Evolutionary conservation across 1,140 invertebrate genomes (phyloP).

Genomic region (Nasonia longicornis): DNA sequence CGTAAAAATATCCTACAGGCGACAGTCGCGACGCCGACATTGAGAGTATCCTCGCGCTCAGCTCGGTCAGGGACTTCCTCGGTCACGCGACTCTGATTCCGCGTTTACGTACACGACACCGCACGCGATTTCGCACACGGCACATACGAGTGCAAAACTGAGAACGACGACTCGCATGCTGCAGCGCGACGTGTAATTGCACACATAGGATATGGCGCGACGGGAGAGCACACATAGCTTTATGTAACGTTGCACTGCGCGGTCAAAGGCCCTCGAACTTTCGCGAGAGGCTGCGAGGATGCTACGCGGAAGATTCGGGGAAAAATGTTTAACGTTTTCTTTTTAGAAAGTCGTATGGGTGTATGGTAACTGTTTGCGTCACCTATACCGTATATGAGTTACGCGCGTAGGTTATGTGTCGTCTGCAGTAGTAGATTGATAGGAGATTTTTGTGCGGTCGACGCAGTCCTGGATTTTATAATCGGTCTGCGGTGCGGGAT

Average conservation of each 20-base stretch:
- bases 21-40: not conserved
- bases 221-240: not conserved
- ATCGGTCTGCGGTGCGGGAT: not conserved
- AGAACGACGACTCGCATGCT: not conserved
- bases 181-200: not conserved
- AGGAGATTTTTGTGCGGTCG: not conserved
- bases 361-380: not conserved
- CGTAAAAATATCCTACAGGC: not conserved
- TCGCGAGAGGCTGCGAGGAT: not conserved
- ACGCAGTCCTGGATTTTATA: not conserved
- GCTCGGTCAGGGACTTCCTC: slow-evolving; percentile 54
- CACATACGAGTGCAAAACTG: not conserved
- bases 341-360: slow-evolving; percentile 2
- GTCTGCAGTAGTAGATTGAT: not conserved
- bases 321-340: not conserved
- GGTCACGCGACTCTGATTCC: slow-evolving; percentile 58
- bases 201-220: not conserved
- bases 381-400: not conserved
- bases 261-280: not conserved
- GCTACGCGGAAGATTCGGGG: not conserved
- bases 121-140: not conserved
- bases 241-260: not conserved
- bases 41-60: not conserved
- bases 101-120: slow-evolving; percentile 31
- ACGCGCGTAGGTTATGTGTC: not conserved